These are phyloP conservation scores for Ommatoiulus sabulosus DNA, from an alignment of 2,888 invertebrate species.

Conservation along the genomic window DNA sequence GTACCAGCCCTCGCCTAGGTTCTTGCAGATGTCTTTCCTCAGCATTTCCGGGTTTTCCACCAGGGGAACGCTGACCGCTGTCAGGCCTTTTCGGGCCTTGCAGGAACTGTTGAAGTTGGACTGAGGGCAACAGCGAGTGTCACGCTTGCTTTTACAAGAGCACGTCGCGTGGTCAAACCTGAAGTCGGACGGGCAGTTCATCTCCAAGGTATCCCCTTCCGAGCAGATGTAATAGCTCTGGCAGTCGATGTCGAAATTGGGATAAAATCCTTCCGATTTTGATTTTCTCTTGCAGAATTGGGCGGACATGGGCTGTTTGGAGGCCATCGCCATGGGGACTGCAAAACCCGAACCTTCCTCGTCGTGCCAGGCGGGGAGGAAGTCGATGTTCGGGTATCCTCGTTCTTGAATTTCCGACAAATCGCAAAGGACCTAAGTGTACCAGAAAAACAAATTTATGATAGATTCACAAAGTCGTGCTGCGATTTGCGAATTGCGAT, in stretches of 20 bases:
- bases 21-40: not conserved
- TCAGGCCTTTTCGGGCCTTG: not conserved
- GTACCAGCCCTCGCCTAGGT: conserved; percentile 46
- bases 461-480: no score
- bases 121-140: not conserved
- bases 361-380: not conserved
- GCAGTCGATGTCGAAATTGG: conserved; percentile 7
- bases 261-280: not conserved
- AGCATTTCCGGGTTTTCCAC: not conserved
- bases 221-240: conserved; percentile 38
- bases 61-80: not conserved
- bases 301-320: not conserved
- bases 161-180: not conserved
- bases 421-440: not conserved
- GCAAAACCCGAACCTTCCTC: not conserved
- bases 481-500: no score
- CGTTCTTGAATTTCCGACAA: not conserved
- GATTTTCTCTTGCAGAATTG: not conserved
- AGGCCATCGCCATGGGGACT: not conserved
- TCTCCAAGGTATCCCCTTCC: not conserved
- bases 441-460: no score
- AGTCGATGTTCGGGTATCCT: not conserved
- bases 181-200: not conserved
- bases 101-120: not conserved
- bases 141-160: not conserved